These are phyloP conservation scores for Meriones unguiculatus DNA, from an alignment of 2,113 vertebrate species.

Conservation along the genomic window DNA sequence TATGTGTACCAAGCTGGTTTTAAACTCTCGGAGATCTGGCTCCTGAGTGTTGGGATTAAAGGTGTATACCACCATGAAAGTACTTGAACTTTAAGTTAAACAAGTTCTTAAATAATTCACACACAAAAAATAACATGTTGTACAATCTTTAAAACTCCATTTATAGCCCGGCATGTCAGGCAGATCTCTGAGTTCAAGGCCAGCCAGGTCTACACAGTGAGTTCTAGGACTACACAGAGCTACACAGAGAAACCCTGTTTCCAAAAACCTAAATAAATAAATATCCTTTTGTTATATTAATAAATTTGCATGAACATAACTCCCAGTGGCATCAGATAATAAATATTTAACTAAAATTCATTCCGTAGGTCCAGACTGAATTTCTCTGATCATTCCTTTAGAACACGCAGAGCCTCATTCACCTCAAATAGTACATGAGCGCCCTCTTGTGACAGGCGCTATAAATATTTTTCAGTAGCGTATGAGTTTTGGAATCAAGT, in stretches of 20 bases:
- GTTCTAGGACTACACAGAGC: background rate
- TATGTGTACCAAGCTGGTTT: background rate
- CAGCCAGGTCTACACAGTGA: background rate
- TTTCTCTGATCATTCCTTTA: constrained; percentile 44
- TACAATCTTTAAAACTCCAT: constrained; percentile 31
- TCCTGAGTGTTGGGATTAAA: background rate
- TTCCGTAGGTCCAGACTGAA: constrained; percentile 52
- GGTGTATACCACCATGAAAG: background rate
- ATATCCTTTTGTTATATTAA: background rate
- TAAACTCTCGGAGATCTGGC: background rate
- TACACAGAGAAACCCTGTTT: background rate
- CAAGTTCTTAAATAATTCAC: constrained; percentile 35
- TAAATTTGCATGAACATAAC: constrained; percentile 46
- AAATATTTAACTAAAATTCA: constrained; percentile 56
- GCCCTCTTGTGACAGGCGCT: constrained; percentile 86
- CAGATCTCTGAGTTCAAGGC: background rate
- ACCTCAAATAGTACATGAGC: constrained; percentile 72
- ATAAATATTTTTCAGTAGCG: constrained; percentile 54
- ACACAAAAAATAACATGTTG: constrained; percentile 16
- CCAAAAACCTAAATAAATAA: background rate
- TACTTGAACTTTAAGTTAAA: constrained; percentile 23
- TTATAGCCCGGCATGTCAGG: background rate
- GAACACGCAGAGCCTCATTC: constrained; percentile 1
- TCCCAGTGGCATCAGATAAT: background rate
- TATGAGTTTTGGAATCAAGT: constrained; percentile 55